Conservation (phyloP, 64 coral and sea anemone genomes). For the Porites australiensis region DNA sequence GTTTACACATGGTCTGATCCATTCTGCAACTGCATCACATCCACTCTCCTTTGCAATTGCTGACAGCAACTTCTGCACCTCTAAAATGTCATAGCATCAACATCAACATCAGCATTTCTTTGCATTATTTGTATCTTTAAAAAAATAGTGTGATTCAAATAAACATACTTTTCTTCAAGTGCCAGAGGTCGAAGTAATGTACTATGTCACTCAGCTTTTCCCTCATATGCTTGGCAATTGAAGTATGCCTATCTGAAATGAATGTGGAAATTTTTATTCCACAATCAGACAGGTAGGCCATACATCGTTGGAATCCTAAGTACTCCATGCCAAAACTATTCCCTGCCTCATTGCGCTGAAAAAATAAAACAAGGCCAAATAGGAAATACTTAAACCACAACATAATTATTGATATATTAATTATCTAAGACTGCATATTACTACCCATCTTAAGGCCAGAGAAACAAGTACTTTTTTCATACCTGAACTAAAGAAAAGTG, state of each 20-base stretch:
- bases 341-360: not conserved
- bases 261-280: not conserved
- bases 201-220: conserved; percentile 7
- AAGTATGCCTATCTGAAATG: conserved; percentile 16
- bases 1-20: conserved; percentile 44
- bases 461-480: no score
- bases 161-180: conserved; percentile 18
- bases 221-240: conserved; percentile 22
- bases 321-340: conserved; percentile 9
- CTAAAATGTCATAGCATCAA: not conserved
- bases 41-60: conserved; percentile 7
- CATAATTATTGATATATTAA: no score
- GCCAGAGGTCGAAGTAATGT: conserved; percentile 1
- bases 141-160: no score
- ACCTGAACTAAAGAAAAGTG: no score
- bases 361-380: not conserved
- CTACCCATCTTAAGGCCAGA: no score
- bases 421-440: no score
- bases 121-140: no score
- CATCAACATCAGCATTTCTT: no score
- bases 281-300: not conserved
- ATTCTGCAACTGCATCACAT: conserved; percentile 2
- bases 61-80: not conserved
- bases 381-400: no score
- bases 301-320: not conserved